Evolutionary conservation across 1,140 invertebrate species (phyloP).

Genomic region (Catajapyx aquilonaris): DNA sequence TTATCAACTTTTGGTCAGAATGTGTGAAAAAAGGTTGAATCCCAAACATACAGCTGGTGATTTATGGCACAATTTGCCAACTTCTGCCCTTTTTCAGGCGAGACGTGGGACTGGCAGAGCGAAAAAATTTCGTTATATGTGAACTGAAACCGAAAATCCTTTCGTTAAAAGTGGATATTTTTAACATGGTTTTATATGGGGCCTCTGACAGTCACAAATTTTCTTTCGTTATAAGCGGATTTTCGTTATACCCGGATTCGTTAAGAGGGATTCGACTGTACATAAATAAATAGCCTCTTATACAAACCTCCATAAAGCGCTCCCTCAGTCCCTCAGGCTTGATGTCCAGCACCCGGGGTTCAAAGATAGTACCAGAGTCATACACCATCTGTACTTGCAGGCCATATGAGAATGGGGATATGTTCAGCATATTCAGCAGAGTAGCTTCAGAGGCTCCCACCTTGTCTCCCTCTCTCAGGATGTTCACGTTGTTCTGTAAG

Average conservation of each 20-base stretch:
- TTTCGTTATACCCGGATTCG: neutral
- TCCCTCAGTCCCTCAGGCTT: slow-evolving; percentile 83
- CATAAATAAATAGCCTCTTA: neutral
- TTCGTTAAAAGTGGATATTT: no score
- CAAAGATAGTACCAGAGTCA: slow-evolving; percentile 94
- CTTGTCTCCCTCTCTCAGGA: slow-evolving; percentile 87
- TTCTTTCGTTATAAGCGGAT: no score
- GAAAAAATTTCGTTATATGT: slow-evolving; percentile 1
- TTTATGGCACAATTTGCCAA: neutral
- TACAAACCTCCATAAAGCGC: slow-evolving; percentile 53
- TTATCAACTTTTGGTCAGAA: no score
- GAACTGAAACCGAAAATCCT: neutral
- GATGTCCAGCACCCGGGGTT: slow-evolving; percentile 91
- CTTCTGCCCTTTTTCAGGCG: no score
- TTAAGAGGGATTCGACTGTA: slow-evolving; percentile 4
- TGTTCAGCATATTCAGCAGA: slow-evolving; percentile 98
- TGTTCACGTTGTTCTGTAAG: slow-evolving; percentile 76
- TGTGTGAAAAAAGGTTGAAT: no score
- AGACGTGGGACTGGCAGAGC: no score
- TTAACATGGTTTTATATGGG: no score
- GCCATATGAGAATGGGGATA: slow-evolving; percentile 98
- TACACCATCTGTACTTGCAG: slow-evolving; percentile 88
- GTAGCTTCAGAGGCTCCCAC: slow-evolving; percentile 97
- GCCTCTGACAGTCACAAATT: no score
- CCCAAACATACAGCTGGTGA: neutral